Evolutionary conservation across 1,140 invertebrate species (phyloP), one percentile per base, ranked within the genome.

Genomic region (Ooceraea biroi): DNA sequence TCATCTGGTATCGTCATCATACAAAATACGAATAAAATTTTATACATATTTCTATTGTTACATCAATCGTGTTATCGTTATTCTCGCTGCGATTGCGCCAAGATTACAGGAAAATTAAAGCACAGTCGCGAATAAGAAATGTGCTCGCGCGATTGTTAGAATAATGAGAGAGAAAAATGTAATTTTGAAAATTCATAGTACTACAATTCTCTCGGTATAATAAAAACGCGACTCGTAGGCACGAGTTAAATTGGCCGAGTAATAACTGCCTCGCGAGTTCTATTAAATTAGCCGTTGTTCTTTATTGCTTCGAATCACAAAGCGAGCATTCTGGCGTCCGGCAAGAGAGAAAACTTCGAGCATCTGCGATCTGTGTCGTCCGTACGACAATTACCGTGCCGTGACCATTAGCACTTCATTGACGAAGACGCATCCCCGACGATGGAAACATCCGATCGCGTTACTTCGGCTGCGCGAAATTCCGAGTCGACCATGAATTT

Each of bases 401-500:
- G 17, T 17, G n/a, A 36, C 17, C 66, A 46, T 78, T 78, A 46
- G n/a, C 27, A 60, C 52, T 61, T 78, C 25, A 27, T 27, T 10
- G 27, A 14, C 12, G n/a, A 3, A 8, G 1, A 10, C 27, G 27
- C 22, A 36, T 80, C 22, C 11, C 8, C 10, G 36, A 69, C 22
- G 82, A 84, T 61, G 55, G 68, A 86, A n/a, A 48, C 41, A 50
- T 68, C 19, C 72, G n/a, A 48, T 63, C 22, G 30, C 22, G 22
- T 82, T n/a, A 25, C 50, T 57, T 1, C 22, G 55, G 36, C 44
- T 66, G 1, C n/a, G 22, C 30, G 60, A 57, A 52, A 71, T 74
- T 80, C 74, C 71, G 48, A 17, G 22, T 19, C 30, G 44, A 3
- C 27, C 77, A 84, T 86, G 73, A 84, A 87, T 89, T 88, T 89